Evolutionary conservation across 2,113 vertebrate species (phyloP).

Genomic region (Pomatorhinus ruficollis): DNA sequence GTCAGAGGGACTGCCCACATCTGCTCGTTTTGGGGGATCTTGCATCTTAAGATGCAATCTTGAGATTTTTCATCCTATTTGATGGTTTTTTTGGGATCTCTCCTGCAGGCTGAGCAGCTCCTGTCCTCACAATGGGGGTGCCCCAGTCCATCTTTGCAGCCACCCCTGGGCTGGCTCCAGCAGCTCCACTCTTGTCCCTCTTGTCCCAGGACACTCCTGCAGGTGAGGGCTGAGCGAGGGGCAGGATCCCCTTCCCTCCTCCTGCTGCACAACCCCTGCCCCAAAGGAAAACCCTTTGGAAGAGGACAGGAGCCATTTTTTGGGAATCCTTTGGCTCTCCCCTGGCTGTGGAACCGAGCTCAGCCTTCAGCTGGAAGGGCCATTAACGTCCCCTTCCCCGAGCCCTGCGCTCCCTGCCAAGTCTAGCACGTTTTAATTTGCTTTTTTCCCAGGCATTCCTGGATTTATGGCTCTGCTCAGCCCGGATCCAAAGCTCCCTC

Average conservation of each 20-base stretch:
- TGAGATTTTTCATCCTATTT: too few species aligned
- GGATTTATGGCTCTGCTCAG: background rate
- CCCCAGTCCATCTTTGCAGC: background rate
- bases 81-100: too few species aligned
- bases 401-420: background rate
- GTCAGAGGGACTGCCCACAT: too few species aligned
- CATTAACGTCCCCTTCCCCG: background rate
- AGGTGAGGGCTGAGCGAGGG: background rate
- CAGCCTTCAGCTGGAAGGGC: background rate
- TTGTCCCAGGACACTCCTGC: background rate
- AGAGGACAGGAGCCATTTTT: background rate
- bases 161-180: background rate
- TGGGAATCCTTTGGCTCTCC: background rate
- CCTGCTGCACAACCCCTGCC: background rate
- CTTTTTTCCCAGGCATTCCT: constrained; percentile 49
- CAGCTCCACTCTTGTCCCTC: background rate
- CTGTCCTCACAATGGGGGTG: background rate
- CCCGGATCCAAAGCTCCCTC: background rate
- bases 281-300: background rate
- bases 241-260: background rate
- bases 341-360: background rate
- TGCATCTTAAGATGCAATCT: too few species aligned
- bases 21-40: too few species aligned
- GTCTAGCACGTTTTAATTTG: constrained; percentile 27
- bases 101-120: too few species aligned